Conservation (phyloP, 2,797 vertebrate genomes). For the Sebastes baramenuke region DNA sequence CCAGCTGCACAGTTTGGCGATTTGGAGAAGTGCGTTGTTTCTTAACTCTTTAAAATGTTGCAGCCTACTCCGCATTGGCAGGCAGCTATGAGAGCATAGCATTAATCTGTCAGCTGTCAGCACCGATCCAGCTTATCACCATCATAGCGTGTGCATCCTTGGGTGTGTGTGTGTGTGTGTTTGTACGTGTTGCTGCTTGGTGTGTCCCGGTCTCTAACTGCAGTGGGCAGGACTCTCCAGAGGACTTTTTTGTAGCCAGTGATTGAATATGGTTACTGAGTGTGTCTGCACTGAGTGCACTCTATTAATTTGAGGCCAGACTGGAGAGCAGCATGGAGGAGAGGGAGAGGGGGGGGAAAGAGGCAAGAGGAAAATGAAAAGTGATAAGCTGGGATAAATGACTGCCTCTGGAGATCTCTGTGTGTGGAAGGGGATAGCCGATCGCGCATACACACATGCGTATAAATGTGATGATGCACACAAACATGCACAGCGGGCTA, state of each 20-base stretch:
- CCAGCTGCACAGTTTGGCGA: neutral
- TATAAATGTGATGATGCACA: constrained; percentile 5
- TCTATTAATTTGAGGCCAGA: constrained; percentile 80
- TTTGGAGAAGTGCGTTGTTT: constrained; percentile 9
- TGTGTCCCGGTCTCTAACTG: constrained; percentile 13
- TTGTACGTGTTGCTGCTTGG: constrained; percentile 19
- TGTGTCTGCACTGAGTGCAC: constrained; percentile 65
- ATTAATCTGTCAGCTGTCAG: constrained; percentile 75
- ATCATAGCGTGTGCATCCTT: neutral
- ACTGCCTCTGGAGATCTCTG: constrained; percentile 55
- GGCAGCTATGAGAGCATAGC: constrained; percentile 62
- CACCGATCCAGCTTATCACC: constrained; percentile 58
- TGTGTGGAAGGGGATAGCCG: constrained; percentile 46
- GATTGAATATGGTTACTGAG: constrained; percentile 71
- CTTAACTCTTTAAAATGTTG: constrained; percentile 24
- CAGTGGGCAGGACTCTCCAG: constrained; percentile 48
- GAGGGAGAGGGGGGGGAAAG: constrained; percentile 8
- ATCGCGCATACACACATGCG: constrained; percentile 2
- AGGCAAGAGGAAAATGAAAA: constrained; percentile 64
- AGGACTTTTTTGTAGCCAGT: constrained; percentile 52
- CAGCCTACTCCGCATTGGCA: constrained; percentile 41
- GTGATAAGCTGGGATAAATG: constrained; percentile 70
- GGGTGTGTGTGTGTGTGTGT: neutral
- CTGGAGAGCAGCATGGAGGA: constrained; percentile 50
- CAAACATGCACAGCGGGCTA: neutral